phyloP scores from a whole-genome alignment of 53 echinoderm and acorn worm genomes.

The Mesocentrotus franciscanus region DNA sequence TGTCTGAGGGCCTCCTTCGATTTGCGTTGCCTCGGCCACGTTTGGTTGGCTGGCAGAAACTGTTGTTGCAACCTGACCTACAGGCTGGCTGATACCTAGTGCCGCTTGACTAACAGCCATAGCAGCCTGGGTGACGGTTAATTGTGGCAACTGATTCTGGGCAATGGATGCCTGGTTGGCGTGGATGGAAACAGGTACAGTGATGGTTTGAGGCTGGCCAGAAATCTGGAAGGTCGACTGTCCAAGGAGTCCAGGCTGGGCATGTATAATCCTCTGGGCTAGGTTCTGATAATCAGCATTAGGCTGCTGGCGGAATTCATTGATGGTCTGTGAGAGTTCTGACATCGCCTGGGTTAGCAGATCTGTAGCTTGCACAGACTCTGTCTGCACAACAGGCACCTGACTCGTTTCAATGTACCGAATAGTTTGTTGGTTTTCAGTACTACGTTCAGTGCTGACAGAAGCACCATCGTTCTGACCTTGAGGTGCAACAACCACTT shows the following conservation, averaged over 20 bases:
- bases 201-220: conserved; percentile 78
- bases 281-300: conserved; percentile 84
- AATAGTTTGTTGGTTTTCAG: conserved; percentile 66
- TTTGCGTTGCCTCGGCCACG: not conserved
- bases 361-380: conserved; percentile 91
- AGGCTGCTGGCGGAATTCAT: conserved; percentile 78
- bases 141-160: conserved; percentile 74
- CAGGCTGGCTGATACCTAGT: conserved; percentile 60
- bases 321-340: conserved; percentile 91
- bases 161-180: conserved; percentile 45
- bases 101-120: conserved; percentile 63
- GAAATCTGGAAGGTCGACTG: conserved; percentile 70
- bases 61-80: conserved; percentile 58
- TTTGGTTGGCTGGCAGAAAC: conserved; percentile 20
- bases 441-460: conserved; percentile 47
- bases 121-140: conserved; percentile 77
- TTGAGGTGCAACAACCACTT: conserved; percentile 71
- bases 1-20: conserved; percentile 48
- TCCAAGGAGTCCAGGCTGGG: conserved; percentile 71
- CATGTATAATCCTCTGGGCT: conserved; percentile 89
- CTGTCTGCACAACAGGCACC: conserved; percentile 80
- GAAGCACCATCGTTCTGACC: conserved; percentile 60
- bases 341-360: conserved; percentile 97
- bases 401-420: conserved; percentile 85
- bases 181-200: conserved; percentile 71